phyloP scores from a whole-genome alignment of 2,113 vertebrate species.

The Phylloscopus whistleri region DNA sequence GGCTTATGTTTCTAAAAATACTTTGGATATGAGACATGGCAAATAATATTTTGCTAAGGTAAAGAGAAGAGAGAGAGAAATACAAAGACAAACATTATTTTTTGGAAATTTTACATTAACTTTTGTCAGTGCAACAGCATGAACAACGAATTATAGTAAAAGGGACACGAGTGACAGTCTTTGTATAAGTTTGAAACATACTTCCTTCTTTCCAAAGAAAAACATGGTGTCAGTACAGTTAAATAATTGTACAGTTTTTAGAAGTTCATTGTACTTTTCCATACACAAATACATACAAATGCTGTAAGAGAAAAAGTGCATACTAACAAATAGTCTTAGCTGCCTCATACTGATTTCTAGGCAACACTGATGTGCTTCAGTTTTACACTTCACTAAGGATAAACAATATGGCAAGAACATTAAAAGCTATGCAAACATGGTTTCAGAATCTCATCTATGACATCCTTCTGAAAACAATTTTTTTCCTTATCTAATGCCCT shows the following conservation, averaged over 20 bases:
- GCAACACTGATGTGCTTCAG: slow-evolving; percentile 27
- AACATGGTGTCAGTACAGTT: not conserved
- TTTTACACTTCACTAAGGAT: slow-evolving; percentile 37
- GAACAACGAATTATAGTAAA: not conserved
- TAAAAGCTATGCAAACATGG: slow-evolving; percentile 17
- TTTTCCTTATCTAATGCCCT: slow-evolving; percentile 35
- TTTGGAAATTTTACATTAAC: not conserved
- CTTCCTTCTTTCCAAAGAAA: not conserved
- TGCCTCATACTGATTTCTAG: slow-evolving; percentile 26
- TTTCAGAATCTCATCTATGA: slow-evolving; percentile 55
- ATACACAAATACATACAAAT: not conserved
- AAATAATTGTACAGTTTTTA: not conserved
- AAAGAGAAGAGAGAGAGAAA: not conserved
- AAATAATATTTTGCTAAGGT: not conserved
- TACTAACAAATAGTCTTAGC: slow-evolving; percentile 10
- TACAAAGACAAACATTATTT: not conserved
- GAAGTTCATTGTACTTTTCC: not conserved
- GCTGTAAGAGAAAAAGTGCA: not conserved
- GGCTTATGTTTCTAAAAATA: not conserved
- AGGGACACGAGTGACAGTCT: not conserved
- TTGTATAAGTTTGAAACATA: not conserved
- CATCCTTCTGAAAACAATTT: slow-evolving; percentile 4
- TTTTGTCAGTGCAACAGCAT: not conserved
- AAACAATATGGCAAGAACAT: slow-evolving; percentile 42
- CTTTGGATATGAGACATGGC: not conserved